Conservation (phyloP, 2,888 invertebrate species). For the Morpho achilles region DNA sequence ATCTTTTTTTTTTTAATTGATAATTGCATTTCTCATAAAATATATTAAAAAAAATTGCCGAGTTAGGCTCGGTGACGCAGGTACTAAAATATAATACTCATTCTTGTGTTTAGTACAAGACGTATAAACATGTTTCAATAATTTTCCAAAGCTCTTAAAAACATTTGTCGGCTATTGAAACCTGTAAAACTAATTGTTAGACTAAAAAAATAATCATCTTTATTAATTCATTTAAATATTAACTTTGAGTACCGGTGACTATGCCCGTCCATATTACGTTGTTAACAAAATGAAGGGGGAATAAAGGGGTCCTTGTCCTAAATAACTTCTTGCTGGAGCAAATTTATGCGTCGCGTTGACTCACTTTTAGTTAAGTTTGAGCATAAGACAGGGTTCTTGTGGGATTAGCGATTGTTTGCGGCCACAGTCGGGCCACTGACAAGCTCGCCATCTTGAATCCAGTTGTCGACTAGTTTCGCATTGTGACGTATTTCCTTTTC, state of each 20-base stretch:
- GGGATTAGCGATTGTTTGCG: slow-evolving; percentile 19
- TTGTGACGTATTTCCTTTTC: not conserved
- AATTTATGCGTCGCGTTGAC: slow-evolving; percentile 29
- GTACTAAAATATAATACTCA: no score
- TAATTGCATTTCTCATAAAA: no score
- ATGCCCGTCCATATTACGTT: slow-evolving; percentile 9
- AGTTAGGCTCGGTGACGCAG: no score
- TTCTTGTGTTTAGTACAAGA: no score
- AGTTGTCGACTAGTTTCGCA: not conserved
- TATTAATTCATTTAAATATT: not conserved
- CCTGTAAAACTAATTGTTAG: no score
- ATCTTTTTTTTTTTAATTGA: no score
- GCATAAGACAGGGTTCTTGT: slow-evolving; percentile 19
- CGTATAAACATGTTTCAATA: no score
- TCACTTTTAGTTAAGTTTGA: slow-evolving; percentile 29
- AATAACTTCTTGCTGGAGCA: slow-evolving; percentile 32
- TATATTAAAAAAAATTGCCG: no score
- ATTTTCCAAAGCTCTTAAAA: no score
- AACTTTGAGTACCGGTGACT: slow-evolving; percentile 10
- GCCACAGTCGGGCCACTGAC: slow-evolving; percentile 1
- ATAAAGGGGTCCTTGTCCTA: slow-evolving; percentile 26
- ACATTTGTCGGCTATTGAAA: no score
- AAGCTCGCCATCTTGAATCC: slow-evolving; percentile 2
- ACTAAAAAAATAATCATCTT: no score
- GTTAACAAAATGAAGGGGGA: slow-evolving; percentile 25